Conservation (phyloP, 2,888 invertebrate species). For the Sarcophaga subvicina region DNA sequence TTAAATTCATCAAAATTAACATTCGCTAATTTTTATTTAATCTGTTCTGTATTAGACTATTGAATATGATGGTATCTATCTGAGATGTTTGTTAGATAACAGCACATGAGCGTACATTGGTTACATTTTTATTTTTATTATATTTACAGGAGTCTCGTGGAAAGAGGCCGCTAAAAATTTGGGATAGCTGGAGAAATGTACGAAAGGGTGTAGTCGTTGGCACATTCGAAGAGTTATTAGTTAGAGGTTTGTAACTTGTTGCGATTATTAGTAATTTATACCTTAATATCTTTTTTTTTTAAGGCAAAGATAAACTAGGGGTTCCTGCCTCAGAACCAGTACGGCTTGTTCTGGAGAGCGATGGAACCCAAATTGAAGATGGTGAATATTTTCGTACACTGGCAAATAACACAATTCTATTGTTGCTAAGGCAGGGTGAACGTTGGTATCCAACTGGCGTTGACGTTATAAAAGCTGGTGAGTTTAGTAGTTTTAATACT, state of each 20-base stretch:
- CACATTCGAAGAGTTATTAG: constrained; percentile 93
- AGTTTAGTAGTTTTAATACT: constrained; percentile 72
- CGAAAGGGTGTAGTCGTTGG: constrained; percentile 96
- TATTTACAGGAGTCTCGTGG: constrained; percentile 93
- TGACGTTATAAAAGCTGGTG: constrained; percentile 97
- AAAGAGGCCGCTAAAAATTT: constrained; percentile 98
- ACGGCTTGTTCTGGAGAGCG: constrained; percentile 95
- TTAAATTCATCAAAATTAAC: too few relatives aligned
- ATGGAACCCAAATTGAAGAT: constrained; percentile 98
- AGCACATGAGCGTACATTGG: not conserved
- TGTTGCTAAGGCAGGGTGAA: constrained; percentile 94
- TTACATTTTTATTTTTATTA: constrained; percentile 3
- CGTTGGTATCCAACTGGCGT: constrained; percentile 97
- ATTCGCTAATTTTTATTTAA: too few relatives aligned
- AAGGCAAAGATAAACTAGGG: constrained; percentile 94
- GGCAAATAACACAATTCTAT: constrained; percentile 94
- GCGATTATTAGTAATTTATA: not conserved
- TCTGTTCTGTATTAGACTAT: too few relatives aligned
- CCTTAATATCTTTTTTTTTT: constrained; percentile 17
- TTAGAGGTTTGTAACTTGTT: constrained; percentile 85
- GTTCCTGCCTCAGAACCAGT: constrained; percentile 93
- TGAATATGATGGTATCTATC: too few relatives aligned
- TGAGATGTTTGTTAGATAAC: not conserved
- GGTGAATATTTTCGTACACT: constrained; percentile 97
- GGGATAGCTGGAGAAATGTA: constrained; percentile 97